Conservation (phyloP, 2,797 vertebrate genomes). For the Pipistrellus pipistrellus region DNA sequence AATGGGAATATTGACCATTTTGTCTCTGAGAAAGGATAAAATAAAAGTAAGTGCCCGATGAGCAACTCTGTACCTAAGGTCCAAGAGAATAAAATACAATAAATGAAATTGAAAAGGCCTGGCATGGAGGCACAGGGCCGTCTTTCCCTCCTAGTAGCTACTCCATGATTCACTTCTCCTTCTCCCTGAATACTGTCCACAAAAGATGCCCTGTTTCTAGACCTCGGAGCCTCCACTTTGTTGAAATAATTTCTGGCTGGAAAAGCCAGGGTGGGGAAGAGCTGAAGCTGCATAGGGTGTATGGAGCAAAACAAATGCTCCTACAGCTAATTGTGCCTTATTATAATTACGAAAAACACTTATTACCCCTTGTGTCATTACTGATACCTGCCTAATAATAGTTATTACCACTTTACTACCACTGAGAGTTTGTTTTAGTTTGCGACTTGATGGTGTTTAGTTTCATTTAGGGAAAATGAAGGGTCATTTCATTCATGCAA, state of each 20-base stretch:
- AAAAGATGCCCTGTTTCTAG: conserved; percentile 16
- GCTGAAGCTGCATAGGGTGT: conserved; percentile 52
- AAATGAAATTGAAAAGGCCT: not conserved
- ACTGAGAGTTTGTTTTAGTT: conserved; percentile 24
- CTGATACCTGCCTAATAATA: conserved; percentile 84
- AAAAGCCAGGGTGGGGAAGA: conserved; percentile 49
- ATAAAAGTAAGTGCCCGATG: not conserved
- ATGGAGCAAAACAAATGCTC: conserved; percentile 51
- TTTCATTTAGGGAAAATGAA: conserved; percentile 70
- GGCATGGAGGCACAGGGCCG: not conserved
- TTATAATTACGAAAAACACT: conserved; percentile 79
- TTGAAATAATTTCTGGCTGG: conserved; percentile 52
- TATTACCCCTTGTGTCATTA: conserved; percentile 80
- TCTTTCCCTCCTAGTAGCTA: not conserved
- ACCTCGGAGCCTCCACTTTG: conserved; percentile 18
- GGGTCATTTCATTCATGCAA: conserved; percentile 74
- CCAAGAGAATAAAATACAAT: not conserved
- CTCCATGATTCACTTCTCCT: not conserved
- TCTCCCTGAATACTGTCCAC: conserved; percentile 11
- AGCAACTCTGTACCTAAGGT: not conserved
- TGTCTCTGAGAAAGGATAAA: conserved; percentile 50
- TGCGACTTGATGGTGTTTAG: conserved; percentile 57
- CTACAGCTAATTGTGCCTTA: conserved; percentile 71
- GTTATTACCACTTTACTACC: conserved; percentile 78
- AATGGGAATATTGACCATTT: not conserved